phyloP scores from a whole-genome alignment of 2,888 invertebrate species.

The Frankliniella fusca region DNA sequence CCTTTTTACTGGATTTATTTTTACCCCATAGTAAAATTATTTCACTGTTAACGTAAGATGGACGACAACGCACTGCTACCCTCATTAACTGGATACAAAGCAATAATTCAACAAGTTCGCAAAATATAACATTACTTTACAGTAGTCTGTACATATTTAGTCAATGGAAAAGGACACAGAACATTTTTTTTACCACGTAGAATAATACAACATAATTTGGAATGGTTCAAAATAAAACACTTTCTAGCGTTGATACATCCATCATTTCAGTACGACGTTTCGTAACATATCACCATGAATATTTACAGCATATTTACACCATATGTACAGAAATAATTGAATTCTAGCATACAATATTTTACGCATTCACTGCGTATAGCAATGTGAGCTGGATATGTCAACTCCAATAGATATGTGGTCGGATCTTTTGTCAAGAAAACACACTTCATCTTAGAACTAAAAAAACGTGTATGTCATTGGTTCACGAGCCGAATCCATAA shows the following conservation, averaged over 20 bases:
- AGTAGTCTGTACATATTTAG: not conserved
- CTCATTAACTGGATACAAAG: not conserved
- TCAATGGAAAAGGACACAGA: not conserved
- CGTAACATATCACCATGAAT: not conserved
- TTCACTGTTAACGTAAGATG: not conserved
- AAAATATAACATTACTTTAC: slow-evolving; percentile 19
- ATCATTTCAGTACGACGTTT: not conserved
- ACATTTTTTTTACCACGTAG: no score
- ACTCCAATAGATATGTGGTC: slow-evolving; percentile 12
- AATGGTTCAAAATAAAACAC: slow-evolving; percentile 14
- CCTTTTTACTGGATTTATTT: not conserved
- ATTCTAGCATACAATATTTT: not conserved
- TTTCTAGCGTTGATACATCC: slow-evolving; percentile 11
- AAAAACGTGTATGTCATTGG: not conserved
- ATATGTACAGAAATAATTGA: slow-evolving; percentile 7
- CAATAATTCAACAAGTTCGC: not conserved
- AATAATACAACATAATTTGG: slow-evolving; percentile 1
- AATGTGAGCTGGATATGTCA: slow-evolving; percentile 17
- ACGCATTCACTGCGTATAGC: not conserved
- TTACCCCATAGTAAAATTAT: not conserved
- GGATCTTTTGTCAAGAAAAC: not conserved
- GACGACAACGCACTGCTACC: not conserved
- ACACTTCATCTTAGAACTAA: no score
- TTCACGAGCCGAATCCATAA: no score
- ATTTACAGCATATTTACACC: not conserved